These are phyloP conservation scores for Bovichtus diacanthus DNA, from an alignment of 2,797 vertebrate genomes.

Conservation along the genomic window DNA sequence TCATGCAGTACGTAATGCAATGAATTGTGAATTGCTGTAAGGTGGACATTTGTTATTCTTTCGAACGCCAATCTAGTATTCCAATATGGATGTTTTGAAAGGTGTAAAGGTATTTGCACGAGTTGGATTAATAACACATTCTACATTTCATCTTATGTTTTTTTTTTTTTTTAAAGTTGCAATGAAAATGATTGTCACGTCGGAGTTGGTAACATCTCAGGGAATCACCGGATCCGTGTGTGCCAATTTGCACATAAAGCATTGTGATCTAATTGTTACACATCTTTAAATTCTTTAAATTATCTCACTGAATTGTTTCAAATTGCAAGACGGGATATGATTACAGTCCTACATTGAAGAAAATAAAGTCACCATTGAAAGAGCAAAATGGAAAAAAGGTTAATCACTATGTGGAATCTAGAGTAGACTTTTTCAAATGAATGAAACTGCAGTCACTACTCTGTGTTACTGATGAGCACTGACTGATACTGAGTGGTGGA, in stretches of 20 bases:
- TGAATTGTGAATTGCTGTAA: too few relatives aligned
- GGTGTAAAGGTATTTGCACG: background rate
- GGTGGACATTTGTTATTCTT: too few relatives aligned
- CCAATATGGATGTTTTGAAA: too few relatives aligned
- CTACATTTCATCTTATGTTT: too few relatives aligned
- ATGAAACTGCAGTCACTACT: background rate
- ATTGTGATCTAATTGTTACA: background rate
- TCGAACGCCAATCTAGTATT: too few relatives aligned
- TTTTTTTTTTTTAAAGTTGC: background rate
- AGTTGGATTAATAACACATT: background rate
- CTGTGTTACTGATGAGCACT: conserved; percentile 21
- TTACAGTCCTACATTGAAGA: background rate
- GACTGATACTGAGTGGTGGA: conserved; percentile 29
- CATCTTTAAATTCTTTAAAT: background rate
- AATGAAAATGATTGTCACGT: too few relatives aligned
- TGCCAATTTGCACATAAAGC: background rate
- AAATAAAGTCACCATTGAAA: background rate
- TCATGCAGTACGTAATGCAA: too few relatives aligned
- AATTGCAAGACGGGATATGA: background rate
- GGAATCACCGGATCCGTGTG: background rate
- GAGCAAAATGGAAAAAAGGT: background rate
- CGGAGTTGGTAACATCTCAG: background rate
- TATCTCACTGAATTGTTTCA: background rate
- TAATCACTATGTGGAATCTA: background rate
- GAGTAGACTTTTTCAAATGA: background rate